Base-by-base conservation (phyloP, 2,888 invertebrate species). In the Caenorhabditis macrosperma region DNA sequence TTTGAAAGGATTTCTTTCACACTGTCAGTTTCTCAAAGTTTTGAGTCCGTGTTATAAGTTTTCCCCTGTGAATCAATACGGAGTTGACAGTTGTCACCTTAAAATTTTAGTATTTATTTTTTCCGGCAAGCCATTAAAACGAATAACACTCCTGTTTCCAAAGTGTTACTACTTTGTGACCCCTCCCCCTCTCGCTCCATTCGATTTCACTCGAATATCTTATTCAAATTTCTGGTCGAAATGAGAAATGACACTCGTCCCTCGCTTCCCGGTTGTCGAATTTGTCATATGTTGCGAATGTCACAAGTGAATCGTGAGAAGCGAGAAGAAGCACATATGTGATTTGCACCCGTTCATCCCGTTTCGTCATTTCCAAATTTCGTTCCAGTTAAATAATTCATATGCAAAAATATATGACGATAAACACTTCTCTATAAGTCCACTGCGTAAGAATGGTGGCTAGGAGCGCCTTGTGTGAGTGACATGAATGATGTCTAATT, bases 261-360 rank as follows among this genome's bases (percentile, higher is more conserved):
- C 46, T 15, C 33, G 50, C 5, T 30, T 54, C 54, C 20, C 54
- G 54, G 17, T 60, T 55, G 63, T 35, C 64, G 57, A 64, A 75
- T 74, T 44, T 41, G 60, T 66, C 74, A 75, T 50, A 75, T 75
- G 74, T 75, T 66, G 59, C 59, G 20, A 74, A 61, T 69, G 57
- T 44, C 44, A 28, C 60, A 1, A 38, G 28, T 22, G 20, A 28
- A 60, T 60, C 60, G 60, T 41, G 44, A 68, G 59, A 64, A 64
- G 20, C 44, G 44, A 44, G 44, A 44, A 46, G 24, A 24, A 71
- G 61, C 61, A 50, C 71, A 71, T 71, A 71, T 71, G 71, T 30
- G 50, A 6, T 52, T 60, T 33, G 60, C 60, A 69, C 30, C 59
- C 41, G 28, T 28, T n/a, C 26, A 4, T 26, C 30, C 1, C 30